Evolutionary conservation across 2,113 vertebrate species (phyloP), one percentile per base, ranked within the genome.

Genomic region (Pelvicachromis taeniatus): DNA sequence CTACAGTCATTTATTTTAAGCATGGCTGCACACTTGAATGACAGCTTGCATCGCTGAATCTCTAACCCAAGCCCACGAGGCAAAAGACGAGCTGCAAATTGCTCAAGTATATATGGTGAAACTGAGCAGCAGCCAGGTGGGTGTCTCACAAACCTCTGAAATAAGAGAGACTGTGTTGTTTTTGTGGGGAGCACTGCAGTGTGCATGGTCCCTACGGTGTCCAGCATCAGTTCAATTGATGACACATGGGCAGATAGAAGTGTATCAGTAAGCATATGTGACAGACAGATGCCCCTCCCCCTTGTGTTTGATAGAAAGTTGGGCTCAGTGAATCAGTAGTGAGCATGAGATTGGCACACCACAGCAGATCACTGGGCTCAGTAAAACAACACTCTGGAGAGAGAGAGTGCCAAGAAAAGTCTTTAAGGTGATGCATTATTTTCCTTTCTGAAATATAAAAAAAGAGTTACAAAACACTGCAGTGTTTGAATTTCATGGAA

Each of bases 61-160:
- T 73, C 63, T 52, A 21, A 48, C 52, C 23, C 53, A 75, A 79
- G 23, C 14, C 29, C 59, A 65, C 1, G 4, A 10, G 13, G 33
- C 12, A 55, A 61, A 33, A 21, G 7, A 77, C 29, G 35, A 42
- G 40, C 11, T 78, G 11, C 56, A 45, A 8, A 40, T 38, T 73
- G 19, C 50, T 82, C 7, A 73, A 4, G 17, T 80, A 21, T 65
- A 38, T 21, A 78, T 85, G 61, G 59, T 16, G 86, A 82, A 80
- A 78, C 55, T 85, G 83, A 89, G 77, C 19, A 52, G 83, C 73
- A 82, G 78, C 52, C 82, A 85, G 87, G 84, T 83, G 83, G 87
- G 68, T 82, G 75, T 58, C 75, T 82, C 86, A 80, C 73, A 91
- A 82, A 87, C 45, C 58, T 9, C 21, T 9, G 33, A 85, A 83